Evolutionary conservation across 2,797 vertebrate genomes (phyloP), one percentile per base, ranked within the genome.

Genomic region (Propithecus perrieri): DNA sequence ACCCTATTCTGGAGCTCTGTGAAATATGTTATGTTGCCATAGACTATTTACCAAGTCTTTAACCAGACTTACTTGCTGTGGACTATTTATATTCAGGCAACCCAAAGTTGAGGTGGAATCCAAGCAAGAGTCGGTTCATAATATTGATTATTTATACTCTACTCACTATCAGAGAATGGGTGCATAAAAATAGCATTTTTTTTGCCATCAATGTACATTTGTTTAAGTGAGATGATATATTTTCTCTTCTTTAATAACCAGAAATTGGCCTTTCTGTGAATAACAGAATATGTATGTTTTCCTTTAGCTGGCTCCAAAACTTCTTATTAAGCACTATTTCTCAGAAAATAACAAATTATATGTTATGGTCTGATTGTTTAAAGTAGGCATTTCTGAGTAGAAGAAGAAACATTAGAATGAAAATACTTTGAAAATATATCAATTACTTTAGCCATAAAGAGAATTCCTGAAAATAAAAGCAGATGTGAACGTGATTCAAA

Each of bases 381-480:
- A 93, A 95, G 93, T 63, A 84, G 75, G 46, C 91, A 93, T 86
- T 94, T 97, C 65, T 87, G 78, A 88, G 43, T 26, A 96, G 85
- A 91, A 91, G 59, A 88, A 96, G 96, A 97, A 88, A 48, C 17
- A 95, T 91, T 85, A 71, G 50, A 92, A 91, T 74, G 63, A 76
- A 88, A 93, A 91, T 65, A 80, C 69, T 84, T 97, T 91, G 67
- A 87, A 97, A 91, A 96, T 74, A n/a, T 76, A 85, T 91, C 89
- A 93, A 65, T 96, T 98, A 91, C 91, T 96, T 95, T 86, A 91
- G 33, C 78, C 71, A 92, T 92, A 97, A 95, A 94, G 83, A 86
- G 50, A 69, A 93, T 94, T 96, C 43, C 76, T 89, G 55, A 95
- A 94, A 97, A 94, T 97, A 91, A 98, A 97, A 93, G 84, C 96